Base-by-base conservation (phyloP, 1,140 invertebrate genomes). In the Heterodera schachtii region DNA sequence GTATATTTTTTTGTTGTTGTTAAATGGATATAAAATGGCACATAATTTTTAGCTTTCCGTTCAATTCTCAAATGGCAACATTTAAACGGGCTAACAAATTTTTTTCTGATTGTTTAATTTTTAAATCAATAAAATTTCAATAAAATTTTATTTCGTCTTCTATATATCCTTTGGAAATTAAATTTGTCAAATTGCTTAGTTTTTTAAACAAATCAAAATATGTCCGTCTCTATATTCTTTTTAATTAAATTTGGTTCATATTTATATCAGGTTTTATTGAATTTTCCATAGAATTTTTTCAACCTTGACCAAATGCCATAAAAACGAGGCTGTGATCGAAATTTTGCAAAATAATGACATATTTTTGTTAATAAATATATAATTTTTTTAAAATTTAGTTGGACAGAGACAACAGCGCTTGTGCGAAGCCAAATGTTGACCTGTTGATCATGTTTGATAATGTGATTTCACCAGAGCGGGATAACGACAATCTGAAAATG, bases 371-470 rank as follows among this genome's bases (percentile, higher is more conserved):
- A 31, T 31, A 31, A 31, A 31, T 31, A 31, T 31, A 31, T 41
- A 16, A 71, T 44, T 13, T 11, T 31, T 57, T 57, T 82, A 43
- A 2, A 19, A 70, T 46, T n/a, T 19, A 81, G 80, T 41, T 81
- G 75, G 74, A 70, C 44, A 66, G 46, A 44, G 76, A 71, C 31
- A 31, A 31, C 31, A 31, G 31, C 31, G 31, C 31, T 19, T 86
- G 85, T 47, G 76, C 82, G 43, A 87, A 82, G 49, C 81, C 86
- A 43, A 82, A 86, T 67, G 71, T 87, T 16, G 86, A 87, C 73
- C 43, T 87, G 11, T 77, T 87, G 6, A 85, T 87, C 19, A 73
- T 87, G 13, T 78, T 87, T 16, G 87, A 87, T 49, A 84, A 75
- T 67, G 57, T 64, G 13, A 82, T 75, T 31, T 86, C 83, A 21